phyloP scores from a whole-genome alignment of 2,113 vertebrate species.

The Alligator mississippiensis region DNA sequence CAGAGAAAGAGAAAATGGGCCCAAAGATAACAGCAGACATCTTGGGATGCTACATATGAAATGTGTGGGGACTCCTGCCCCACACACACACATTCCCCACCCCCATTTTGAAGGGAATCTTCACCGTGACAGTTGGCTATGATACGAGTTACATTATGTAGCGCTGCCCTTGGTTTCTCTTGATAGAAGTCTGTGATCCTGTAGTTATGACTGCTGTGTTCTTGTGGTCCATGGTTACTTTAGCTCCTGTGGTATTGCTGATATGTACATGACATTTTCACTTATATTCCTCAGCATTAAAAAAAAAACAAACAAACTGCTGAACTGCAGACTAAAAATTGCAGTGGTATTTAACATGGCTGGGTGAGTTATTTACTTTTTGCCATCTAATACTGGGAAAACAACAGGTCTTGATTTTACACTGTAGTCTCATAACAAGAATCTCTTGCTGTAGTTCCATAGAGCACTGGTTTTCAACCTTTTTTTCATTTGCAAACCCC shows the following conservation, averaged over 20 bases:
- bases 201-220: neutral
- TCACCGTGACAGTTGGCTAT: neutral
- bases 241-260: neutral
- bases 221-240: neutral
- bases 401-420: neutral
- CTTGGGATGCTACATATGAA: neutral
- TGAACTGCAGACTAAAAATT: neutral
- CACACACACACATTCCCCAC: neutral
- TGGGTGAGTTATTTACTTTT: conserved; percentile 35
- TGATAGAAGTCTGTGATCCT: neutral
- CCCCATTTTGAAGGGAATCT: neutral
- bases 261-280: neutral
- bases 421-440: conserved; percentile 12
- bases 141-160: neutral
- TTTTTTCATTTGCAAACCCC: too few relatives aligned
- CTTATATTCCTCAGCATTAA: neutral
- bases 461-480: neutral
- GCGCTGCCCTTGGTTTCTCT: neutral
- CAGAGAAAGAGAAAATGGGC: neutral
- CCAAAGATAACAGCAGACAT: neutral
- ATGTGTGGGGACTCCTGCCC: fast-evolving
- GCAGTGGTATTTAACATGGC: neutral
- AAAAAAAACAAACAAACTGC: neutral
- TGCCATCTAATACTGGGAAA: conserved; percentile 12
- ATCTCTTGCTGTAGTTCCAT: conserved; percentile 21